phyloP scores from a whole-genome alignment of 1,140 invertebrate genomes.

The Magallana angulata region DNA sequence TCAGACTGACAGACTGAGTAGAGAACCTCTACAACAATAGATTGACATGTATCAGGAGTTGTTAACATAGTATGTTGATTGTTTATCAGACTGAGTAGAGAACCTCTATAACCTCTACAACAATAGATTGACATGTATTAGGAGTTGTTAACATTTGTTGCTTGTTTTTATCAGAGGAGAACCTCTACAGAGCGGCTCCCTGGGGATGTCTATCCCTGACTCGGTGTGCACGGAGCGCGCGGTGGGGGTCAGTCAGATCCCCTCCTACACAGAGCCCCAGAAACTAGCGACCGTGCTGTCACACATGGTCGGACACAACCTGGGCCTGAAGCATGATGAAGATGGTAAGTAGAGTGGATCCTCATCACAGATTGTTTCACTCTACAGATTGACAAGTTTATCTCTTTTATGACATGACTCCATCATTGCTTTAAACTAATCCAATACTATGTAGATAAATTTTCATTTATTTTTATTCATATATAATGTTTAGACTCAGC shows the following conservation, averaged over 20 bases:
- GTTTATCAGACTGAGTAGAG: conserved; percentile 86
- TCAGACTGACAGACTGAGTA: too few relatives aligned
- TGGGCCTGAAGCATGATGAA: conserved; percentile 94
- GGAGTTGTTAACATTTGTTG: background rate
- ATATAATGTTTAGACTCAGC: background rate
- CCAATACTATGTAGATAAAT: background rate
- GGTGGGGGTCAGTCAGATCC: conserved; percentile 88
- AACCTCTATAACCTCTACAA: conserved; percentile 81
- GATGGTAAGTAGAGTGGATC: conserved; percentile 65
- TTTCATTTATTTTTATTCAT: background rate
- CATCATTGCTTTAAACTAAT: too few relatives aligned
- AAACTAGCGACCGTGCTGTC: conserved; percentile 94
- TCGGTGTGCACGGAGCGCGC: conserved; percentile 94
- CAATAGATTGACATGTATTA: too few relatives aligned
- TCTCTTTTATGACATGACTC: too few relatives aligned
- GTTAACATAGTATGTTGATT: background rate
- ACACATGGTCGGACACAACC: conserved; percentile 98
- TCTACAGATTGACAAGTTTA: too few relatives aligned
- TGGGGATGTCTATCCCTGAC: conserved; percentile 94
- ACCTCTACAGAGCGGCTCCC: conserved; percentile 89
- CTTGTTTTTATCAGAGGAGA: conserved; percentile 84
- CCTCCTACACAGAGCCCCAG: conserved; percentile 94
- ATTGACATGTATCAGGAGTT: background rate
- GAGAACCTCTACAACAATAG: too few relatives aligned
- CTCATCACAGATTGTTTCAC: too few relatives aligned